Evolutionary conservation across 2,113 vertebrate species (phyloP), one percentile per base, ranked within the genome.

Genomic region (Alouatta palliata): DNA sequence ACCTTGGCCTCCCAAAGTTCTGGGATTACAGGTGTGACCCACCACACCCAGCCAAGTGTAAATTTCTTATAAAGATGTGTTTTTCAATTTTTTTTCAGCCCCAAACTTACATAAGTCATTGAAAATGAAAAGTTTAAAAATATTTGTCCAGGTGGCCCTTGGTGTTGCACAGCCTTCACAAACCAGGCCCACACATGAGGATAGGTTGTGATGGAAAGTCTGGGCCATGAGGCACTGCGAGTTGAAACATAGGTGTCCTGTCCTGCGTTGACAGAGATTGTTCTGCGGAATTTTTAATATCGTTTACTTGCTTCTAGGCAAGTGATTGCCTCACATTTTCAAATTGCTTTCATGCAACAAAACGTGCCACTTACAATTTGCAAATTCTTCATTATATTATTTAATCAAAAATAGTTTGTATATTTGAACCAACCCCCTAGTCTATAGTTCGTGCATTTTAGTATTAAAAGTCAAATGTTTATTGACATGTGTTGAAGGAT

Each of bases 361-460:
- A 73, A 54, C 47, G 11, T 43, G 2, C 35, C n/a, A 76, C 54
- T 94, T 77, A 71, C 30, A 81, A 45, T 73, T 73, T 92, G 30
- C 23, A 92, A 43, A 87, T 70, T 90, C 30, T 90, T 94, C 2
- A 17, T 45, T 81, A 9, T 70, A 23, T 85, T 80, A 40, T 45
- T 45, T 5, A 14, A 13, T 87, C 47, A 76, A 92, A 94, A 37
- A 3, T 87, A 83, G 68, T 73, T 86, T 83, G 23, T 49, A 21
- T 96, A 52, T 92, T 84, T 68, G 23, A 92, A 68, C 23, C 84
- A 89, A 75, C 40, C 43, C n/a, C 52, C 13, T 80, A 43, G 81
- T 58, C 47, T 80, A 47, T 66, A 76, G 25, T 76, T 54, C 43
- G 7, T 80, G 23, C 40, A 70, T 87, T 90, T 90, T 92, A 61